Percentiles rank a stretch among this genome's conserved stretches.
Evolutionary conservation across 2,797 vertebrate genomes (phyloP).

Genomic region (Lithobates sylvaticus): DNA sequence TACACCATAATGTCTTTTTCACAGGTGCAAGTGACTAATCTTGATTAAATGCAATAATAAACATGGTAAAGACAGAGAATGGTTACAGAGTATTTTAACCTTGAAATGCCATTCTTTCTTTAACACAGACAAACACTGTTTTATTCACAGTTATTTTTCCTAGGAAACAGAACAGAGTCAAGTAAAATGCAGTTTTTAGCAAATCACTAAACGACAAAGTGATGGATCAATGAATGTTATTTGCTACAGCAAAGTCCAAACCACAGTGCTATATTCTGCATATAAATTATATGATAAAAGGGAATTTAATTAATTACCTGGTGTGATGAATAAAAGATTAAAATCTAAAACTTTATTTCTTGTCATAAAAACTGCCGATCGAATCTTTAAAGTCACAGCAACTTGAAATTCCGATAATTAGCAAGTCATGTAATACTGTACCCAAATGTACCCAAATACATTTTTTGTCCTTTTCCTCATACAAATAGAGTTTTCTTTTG

Average conservation of each 20-base stretch:
- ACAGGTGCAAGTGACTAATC: conserved; percentile 45
- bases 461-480: too few species aligned
- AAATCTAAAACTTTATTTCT: too few species aligned
- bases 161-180: conserved; percentile 3
- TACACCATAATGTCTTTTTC: neutral
- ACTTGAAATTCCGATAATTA: too few species aligned
- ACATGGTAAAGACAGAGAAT: neutral
- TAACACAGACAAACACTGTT: neutral
- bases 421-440: too few species aligned
- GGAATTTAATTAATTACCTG: too few species aligned
- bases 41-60: conserved; percentile 62
- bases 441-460: too few species aligned
- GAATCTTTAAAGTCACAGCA: too few species aligned
- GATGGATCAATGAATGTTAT: neutral
- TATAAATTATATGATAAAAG: too few species aligned
- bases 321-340: too few species aligned
- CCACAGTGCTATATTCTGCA: too few species aligned
- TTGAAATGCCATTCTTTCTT: conserved; percentile 9
- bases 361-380: too few species aligned
- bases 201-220: neutral
- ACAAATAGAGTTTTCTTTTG: too few species aligned
- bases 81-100: neutral
- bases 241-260: neutral
- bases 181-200: neutral
- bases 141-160: neutral